Evolutionary conservation across 1,140 invertebrate species (phyloP), one percentile per base, ranked within the genome.

Genomic region (Drosophila kikkawai): DNA sequence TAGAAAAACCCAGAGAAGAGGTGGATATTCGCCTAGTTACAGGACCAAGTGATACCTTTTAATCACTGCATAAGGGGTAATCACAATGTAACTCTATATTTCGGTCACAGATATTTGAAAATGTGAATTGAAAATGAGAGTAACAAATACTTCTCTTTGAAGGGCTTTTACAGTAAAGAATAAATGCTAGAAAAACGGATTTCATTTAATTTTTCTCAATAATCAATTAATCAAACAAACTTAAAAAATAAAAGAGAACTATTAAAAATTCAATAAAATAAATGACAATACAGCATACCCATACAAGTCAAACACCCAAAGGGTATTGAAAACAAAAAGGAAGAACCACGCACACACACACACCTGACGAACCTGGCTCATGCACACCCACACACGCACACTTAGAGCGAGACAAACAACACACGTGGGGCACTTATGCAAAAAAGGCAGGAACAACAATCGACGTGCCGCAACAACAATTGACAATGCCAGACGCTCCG

Each of bases 391-490:
- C 53, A 64, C 34, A 79, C 64, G 37, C 70, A 71, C 65, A 55
- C 64, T 56, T 26, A 6, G 34, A 56, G 53, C 53, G 53, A 39
- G 36, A 58, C 48, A 48, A 57, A 60, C 55, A 51, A 42, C 73
- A 82, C 76, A 78, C 64, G 60, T 70, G 71, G 58, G 85, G 74
- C 83, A 88, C 79, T 90, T 88, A 88, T 88, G 85, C 85, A 90
- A 88, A 88, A 88, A 88, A 88, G 86, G 74, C 79, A 88, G 70
- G 73, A 91, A 90, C 80, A 88, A 90, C 85, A 88, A 84, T 79
- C 78, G 79, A 88, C 84, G 84, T 88, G 80, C 84, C 85, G 70
- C 84, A 90, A 56, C 53, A 56, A 56, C 53, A 56, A 56, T 84
- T 90, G 84, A 90, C 84, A 88, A 81, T 84, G 80, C 68, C 84